Evolutionary conservation across 2,888 invertebrate genomes (phyloP), one percentile per base, ranked within the genome.

Genomic region (Anaspis maculata): DNA sequence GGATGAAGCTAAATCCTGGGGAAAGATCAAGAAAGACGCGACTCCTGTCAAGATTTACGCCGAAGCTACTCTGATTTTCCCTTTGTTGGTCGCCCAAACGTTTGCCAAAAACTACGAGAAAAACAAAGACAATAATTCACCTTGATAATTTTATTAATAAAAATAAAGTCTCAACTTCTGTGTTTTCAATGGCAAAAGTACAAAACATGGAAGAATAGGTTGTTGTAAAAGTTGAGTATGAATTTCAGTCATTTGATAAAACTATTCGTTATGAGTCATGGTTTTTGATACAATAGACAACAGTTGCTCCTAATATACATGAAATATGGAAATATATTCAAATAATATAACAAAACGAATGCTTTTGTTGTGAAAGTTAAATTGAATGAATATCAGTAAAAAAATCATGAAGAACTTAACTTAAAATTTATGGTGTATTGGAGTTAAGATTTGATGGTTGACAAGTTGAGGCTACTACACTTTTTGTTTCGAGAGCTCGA

Each of bases 1-100:
- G 0, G 98, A 98, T 69, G 98, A 98, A 68, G 98, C 98, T 0
- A 77, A 96, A 1, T 96, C 96, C 2, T 98, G 98, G 98, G 98
- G 98, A 0, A 98, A 98, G 70, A 95, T 98, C 37, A 81, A 79
- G 54, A 78, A 79, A 43, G 81, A 83, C 41, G 90, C 95, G 0
- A 77, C 73, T 14, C 91, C 96, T 1, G 89, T 96, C 0, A 98
- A 98, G 68, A 76, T 84, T 49, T 91, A 87, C 69, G 89, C 87
- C 0, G 98, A 99, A 65, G 96, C 95, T 2, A 86, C 85, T 21
- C 70, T 99, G 27, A 78, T 97, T 2, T 91, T 99, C 63, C 98
- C 98, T 0, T 67, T 98, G 32, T 69, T 98, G 37, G 92, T 98
- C 1, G 95, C 86, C 2, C 87, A 96, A 69, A 97, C 97, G 10